Conservation (phyloP, 1,140 invertebrate genomes). For the Zelostemma sp. region DNA sequence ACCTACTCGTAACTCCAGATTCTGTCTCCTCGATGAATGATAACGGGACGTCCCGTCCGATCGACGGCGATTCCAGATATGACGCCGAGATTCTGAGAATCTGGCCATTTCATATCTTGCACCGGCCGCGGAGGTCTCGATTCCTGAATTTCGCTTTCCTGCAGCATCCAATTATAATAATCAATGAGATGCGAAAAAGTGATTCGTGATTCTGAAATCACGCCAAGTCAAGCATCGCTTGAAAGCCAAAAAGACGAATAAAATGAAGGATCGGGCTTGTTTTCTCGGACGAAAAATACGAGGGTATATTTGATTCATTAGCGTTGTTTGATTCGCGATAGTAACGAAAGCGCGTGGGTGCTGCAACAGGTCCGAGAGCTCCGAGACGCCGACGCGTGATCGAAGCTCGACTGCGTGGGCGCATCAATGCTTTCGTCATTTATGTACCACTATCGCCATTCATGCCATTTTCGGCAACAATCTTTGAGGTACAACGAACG, state of each 20-base stretch:
- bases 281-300: too few relatives aligned
- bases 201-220: too few relatives aligned
- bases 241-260: too few relatives aligned
- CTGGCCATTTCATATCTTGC: constrained; percentile 76
- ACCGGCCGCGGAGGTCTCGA: constrained; percentile 70
- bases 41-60: constrained; percentile 82
- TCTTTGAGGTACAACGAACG: too few relatives aligned
- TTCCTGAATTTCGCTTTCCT: constrained; percentile 31
- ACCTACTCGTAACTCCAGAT: constrained; percentile 85
- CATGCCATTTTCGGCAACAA: too few relatives aligned
- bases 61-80: constrained; percentile 88
- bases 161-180: not conserved
- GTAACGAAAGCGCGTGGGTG: constrained; percentile 1
- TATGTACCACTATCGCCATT: too few relatives aligned
- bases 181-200: too few relatives aligned
- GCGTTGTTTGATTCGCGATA: not conserved
- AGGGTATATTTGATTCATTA: too few relatives aligned
- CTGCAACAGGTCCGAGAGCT: constrained; percentile 2
- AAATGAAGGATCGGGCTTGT: too few relatives aligned
- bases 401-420: too few relatives aligned
- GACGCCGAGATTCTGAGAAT: constrained; percentile 81
- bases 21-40: constrained; percentile 88
- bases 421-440: too few relatives aligned
- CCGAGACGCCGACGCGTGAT: not conserved
- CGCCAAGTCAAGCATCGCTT: too few relatives aligned